These are phyloP conservation scores for Hypercompe scribonia DNA, from an alignment of 2,888 invertebrate species.

Conservation along the genomic window DNA sequence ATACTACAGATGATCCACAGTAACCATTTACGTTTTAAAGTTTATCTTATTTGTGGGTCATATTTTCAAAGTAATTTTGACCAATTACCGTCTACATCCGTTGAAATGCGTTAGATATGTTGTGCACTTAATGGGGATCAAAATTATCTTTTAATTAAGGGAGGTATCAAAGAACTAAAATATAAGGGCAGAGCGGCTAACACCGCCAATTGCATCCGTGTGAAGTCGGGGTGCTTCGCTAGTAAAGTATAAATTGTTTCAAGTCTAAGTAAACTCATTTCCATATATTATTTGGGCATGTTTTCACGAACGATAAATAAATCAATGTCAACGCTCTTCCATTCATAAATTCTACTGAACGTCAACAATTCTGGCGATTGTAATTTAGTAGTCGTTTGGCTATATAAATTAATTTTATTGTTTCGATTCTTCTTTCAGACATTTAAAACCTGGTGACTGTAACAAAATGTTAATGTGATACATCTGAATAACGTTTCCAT, in stretches of 20 bases:
- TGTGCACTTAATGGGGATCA: no score
- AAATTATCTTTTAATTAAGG: no score
- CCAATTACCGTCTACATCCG: no score
- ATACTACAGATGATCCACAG: no score
- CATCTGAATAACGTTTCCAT: conserved; percentile 55
- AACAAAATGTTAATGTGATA: conserved; percentile 58
- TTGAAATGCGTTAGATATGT: no score
- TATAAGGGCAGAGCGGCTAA: no score
- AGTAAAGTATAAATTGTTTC: conserved; percentile 24
- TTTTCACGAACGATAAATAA: conserved; percentile 46
- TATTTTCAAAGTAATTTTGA: no score
- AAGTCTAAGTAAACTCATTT: conserved; percentile 29
- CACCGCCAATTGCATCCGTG: no score
- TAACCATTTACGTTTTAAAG: no score
- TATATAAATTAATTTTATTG: conserved; percentile 51
- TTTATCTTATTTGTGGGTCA: no score
- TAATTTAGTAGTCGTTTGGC: conserved; percentile 47
- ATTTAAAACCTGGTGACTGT: conserved; percentile 17
- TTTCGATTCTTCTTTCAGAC: conserved; percentile 29
- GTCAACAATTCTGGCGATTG: conserved; percentile 43
- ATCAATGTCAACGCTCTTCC: conserved; percentile 43
- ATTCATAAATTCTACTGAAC: conserved; percentile 50
- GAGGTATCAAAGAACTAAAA: no score
- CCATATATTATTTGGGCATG: conserved; percentile 28
- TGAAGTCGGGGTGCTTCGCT: no score